These are phyloP conservation scores for Tetrao urogallus DNA, from an alignment of 2,113 vertebrate genomes.

Conservation along the genomic window DNA sequence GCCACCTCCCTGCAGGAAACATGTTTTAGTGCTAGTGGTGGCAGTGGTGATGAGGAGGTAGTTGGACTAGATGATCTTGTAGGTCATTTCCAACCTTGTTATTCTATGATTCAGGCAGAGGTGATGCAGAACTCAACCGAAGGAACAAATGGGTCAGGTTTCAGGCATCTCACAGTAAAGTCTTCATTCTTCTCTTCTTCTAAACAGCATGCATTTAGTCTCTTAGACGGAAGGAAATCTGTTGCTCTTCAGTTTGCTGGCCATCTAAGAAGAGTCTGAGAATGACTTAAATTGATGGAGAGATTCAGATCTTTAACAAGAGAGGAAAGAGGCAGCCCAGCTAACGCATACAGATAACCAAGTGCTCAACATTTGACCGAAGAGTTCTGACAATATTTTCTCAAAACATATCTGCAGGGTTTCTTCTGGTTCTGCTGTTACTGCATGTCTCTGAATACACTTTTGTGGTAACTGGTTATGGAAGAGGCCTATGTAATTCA, in stretches of 20 bases:
- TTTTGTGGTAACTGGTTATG: not conserved
- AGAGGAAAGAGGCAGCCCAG: not conserved
- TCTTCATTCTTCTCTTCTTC: not conserved
- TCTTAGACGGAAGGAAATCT: not conserved
- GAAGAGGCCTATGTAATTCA: not conserved
- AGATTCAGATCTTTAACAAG: not conserved
- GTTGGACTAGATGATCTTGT: no score
- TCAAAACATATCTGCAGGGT: not conserved
- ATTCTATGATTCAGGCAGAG: not conserved
- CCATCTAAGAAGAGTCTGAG: not conserved
- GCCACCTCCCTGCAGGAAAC: not conserved
- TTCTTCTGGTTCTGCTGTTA: not conserved
- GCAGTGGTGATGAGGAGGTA: no score
- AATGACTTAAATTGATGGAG: not conserved
- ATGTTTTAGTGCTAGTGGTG: no score
- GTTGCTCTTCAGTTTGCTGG: not conserved
- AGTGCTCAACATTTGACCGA: fast-evolving
- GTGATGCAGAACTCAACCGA: not conserved
- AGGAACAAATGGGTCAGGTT: fast-evolving
- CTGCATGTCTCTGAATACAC: not conserved
- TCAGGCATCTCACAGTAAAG: not conserved
- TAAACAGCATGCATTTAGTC: not conserved
- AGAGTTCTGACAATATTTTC: not conserved
- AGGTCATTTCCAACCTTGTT: no score
- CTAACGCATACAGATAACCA: not conserved